These are phyloP conservation scores for Ophion costatus DNA, from an alignment of 2,888 invertebrate genomes.

Conservation along the genomic window DNA sequence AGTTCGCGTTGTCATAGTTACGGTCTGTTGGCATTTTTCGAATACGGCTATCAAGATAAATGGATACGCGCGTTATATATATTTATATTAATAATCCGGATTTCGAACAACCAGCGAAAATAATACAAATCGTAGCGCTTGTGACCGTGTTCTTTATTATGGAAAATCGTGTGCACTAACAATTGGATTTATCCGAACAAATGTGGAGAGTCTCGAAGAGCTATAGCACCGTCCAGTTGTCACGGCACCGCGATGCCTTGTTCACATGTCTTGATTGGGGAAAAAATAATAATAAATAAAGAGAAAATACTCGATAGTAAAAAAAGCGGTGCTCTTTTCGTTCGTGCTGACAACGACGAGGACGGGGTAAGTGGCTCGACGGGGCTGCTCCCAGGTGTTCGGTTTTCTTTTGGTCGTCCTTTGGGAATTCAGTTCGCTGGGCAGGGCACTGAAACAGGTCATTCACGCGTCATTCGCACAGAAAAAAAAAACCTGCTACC, in stretches of 20 bases:
- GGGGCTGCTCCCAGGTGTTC: conserved; percentile 34
- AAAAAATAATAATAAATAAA: conserved; percentile 51
- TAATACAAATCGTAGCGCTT: conserved; percentile 6
- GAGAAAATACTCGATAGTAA: conserved; percentile 61
- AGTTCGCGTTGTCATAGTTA: conserved; percentile 34
- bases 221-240: conserved; percentile 53
- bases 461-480: background rate
- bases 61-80: background rate
- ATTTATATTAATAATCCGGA: too few relatives aligned
- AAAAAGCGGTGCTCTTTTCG: conserved; percentile 63
- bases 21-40: background rate
- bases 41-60: too few relatives aligned
- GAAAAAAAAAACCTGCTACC: background rate
- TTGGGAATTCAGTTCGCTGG: conserved; percentile 16
- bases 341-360: conserved; percentile 58
- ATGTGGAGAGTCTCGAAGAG: conserved; percentile 51
- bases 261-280: conserved; percentile 62
- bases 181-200: conserved; percentile 7
- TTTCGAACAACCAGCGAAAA: background rate
- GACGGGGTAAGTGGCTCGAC: conserved; percentile 44
- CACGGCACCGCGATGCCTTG: conserved; percentile 65
- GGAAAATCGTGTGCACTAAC: background rate
- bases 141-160: conserved; percentile 25
- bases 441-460: conserved; percentile 47
- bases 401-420: background rate